Evolutionary conservation across 2,113 vertebrate species (phyloP).

Genomic region (Butorides virescens): DNA sequence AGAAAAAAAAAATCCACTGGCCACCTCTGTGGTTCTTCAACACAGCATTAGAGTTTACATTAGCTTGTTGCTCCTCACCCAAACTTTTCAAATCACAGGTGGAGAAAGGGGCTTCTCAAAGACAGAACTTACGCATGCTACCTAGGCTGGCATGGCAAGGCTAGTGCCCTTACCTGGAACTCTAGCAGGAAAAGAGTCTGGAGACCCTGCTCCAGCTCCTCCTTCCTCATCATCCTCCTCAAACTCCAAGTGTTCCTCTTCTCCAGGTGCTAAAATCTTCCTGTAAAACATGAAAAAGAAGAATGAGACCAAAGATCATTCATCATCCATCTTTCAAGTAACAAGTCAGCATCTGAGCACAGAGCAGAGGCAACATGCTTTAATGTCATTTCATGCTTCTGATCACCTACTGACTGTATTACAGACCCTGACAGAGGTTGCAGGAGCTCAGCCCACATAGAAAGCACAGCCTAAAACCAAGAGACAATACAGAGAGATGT

Average conservation of each 20-base stretch:
- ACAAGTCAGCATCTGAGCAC: background rate
- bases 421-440: background rate
- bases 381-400: background rate
- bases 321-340: background rate
- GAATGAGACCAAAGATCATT: background rate
- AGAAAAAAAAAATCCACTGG: background rate
- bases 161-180: conserved; percentile 81
- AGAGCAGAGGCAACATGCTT: background rate
- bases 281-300: conserved; percentile 64
- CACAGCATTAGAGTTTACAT: background rate
- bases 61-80: background rate
- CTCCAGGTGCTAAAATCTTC: conserved; percentile 96
- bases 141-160: background rate
- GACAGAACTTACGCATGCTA: background rate
- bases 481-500: background rate
- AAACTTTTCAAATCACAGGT: background rate
- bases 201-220: conserved; percentile 84
- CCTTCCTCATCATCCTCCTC: conserved; percentile 95
- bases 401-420: background rate
- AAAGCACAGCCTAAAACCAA: background rate
- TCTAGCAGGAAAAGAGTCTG: conserved; percentile 82
- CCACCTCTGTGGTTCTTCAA: background rate
- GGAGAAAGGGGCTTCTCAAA: background rate
- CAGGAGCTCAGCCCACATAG: background rate
- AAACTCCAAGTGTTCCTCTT: conserved; percentile 95